These are phyloP conservation scores for Willowsia nigromaculata DNA, from an alignment of 2,888 invertebrate species.

Conservation along the genomic window DNA sequence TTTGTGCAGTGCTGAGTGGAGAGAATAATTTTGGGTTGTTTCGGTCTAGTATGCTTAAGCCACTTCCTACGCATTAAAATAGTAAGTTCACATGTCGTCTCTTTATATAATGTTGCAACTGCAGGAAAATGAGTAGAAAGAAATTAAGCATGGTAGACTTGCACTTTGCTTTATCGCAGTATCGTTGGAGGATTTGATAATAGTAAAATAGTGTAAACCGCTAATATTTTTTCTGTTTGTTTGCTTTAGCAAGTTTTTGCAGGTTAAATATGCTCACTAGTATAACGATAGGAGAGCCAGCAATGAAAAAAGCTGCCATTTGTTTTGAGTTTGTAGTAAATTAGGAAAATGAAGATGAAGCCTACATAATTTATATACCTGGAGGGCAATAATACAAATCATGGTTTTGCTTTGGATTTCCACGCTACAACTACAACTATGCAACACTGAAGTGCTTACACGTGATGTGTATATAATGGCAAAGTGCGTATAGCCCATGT, in stretches of 20 bases:
- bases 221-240: slow-evolving; percentile 13
- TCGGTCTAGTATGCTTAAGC: background rate
- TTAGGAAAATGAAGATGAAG: slow-evolving; percentile 42
- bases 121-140: background rate
- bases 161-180: background rate
- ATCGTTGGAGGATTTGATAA: too few species aligned
- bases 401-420: too few species aligned
- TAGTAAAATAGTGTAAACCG: slow-evolving; percentile 10
- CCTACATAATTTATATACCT: slow-evolving; percentile 24
- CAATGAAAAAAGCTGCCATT: background rate
- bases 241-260: background rate
- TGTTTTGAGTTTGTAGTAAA: slow-evolving; percentile 31
- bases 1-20: background rate
- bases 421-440: background rate
- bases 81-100: background rate
- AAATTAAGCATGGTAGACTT: background rate
- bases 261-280: background rate
- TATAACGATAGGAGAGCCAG: background rate
- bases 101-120: too few species aligned
- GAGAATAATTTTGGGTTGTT: background rate
- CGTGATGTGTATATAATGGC: background rate
- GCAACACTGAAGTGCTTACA: background rate
- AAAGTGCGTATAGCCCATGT: background rate
- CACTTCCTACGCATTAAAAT: background rate
- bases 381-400: background rate